Evolutionary conservation across 2,888 invertebrate genomes (phyloP).

Genomic region (Melipona beecheii): DNA sequence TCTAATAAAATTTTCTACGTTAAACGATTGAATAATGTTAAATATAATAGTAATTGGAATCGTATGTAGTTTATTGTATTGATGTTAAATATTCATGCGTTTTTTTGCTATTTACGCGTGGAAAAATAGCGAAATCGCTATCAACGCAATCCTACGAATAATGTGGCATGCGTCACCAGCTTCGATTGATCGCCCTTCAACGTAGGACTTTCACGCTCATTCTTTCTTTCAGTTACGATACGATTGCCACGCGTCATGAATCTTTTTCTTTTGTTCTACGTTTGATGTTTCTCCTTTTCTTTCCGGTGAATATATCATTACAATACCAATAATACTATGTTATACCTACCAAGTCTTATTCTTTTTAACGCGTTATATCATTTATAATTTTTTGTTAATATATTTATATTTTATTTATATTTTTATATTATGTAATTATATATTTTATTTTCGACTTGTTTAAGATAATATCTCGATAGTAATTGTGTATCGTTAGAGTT

Average conservation of each 20-base stretch:
- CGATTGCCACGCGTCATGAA: conserved; percentile 55
- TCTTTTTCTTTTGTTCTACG: conserved; percentile 13
- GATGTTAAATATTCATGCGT: neutral
- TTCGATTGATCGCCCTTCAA: conserved; percentile 62
- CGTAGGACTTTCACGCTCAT: conserved; percentile 59
- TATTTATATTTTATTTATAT: neutral
- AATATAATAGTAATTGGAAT: neutral
- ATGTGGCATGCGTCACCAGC: conserved; percentile 52
- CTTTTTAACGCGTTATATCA: too few species aligned
- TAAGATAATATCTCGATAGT: neutral
- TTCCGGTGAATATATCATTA: neutral
- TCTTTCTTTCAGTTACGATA: conserved; percentile 33
- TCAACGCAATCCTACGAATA: conserved; percentile 13
- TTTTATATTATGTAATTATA: too few species aligned
- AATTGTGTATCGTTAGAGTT: neutral
- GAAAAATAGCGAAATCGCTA: conserved; percentile 4
- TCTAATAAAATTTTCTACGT: neutral
- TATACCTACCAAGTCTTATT: neutral
- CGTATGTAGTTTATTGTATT: neutral
- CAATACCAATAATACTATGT: neutral
- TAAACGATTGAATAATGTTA: neutral
- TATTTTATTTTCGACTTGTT: neutral
- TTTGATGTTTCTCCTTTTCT: conserved; percentile 5
- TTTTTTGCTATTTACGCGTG: neutral
- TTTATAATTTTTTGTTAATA: neutral